Conservation (phyloP, 1,140 invertebrate genomes). For the Penaeus chinensis region DNA sequence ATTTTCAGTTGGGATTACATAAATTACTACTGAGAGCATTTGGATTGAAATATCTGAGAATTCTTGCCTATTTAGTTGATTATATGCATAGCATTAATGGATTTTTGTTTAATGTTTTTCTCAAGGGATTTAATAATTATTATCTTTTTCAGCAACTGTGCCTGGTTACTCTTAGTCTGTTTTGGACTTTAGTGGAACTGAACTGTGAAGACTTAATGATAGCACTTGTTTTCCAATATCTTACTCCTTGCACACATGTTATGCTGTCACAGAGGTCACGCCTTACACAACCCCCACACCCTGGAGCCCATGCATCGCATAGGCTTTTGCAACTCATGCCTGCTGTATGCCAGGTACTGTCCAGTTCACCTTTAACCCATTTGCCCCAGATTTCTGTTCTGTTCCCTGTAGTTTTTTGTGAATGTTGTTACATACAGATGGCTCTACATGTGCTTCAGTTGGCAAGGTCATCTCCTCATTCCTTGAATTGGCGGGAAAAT, state of each 20-base stretch:
- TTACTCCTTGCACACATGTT: constrained; percentile 90
- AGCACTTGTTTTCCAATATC: constrained; percentile 87
- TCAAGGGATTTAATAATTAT: background rate
- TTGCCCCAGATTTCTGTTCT: too few relatives aligned
- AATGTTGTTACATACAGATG: too few relatives aligned
- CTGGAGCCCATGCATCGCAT: constrained; percentile 79
- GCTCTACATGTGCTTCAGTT: too few relatives aligned
- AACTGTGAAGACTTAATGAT: constrained; percentile 98
- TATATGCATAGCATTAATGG: background rate
- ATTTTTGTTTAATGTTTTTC: background rate
- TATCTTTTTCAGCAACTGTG: constrained; percentile 78
- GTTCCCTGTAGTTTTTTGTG: too few relatives aligned
- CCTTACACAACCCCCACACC: constrained; percentile 81
- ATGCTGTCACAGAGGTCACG: constrained; percentile 84
- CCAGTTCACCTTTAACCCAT: constrained; percentile 33
- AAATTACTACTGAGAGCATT: background rate
- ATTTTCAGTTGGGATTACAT: too few relatives aligned
- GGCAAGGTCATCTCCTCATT: too few relatives aligned
- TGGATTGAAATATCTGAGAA: background rate
- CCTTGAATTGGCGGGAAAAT: too few relatives aligned
- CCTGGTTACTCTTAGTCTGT: constrained; percentile 88
- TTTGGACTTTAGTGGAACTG: constrained; percentile 90
- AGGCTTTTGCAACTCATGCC: constrained; percentile 87
- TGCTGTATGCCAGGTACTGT: constrained; percentile 68
- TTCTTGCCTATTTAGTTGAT: background rate